Evolutionary conservation across 2,797 vertebrate genomes (phyloP), one percentile per base, ranked within the genome.

Genomic region (Brotula barbata): DNA sequence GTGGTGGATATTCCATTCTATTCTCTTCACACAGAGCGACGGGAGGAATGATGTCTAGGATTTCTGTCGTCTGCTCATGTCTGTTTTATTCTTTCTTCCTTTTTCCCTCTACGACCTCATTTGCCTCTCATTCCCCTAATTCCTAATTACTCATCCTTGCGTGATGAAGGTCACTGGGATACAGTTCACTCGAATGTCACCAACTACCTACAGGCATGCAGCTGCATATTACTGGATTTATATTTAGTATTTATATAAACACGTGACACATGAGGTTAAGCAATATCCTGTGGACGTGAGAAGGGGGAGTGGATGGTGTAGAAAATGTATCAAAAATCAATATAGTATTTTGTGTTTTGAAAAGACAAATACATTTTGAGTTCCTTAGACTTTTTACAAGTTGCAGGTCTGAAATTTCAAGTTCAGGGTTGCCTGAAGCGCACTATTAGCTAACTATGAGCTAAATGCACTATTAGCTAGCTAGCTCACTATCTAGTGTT

Each of bases 131-230:
- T 44, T 51, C 21, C 8, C 33, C 28, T 73, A 58, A 85, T 80
- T 73, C 60, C 65, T 73, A 64, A 77, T 63, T 71, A 51, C 50
- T 64, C 55, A 19, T 11, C 58, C 55, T n/a, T 51, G 61, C 66
- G 53, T 64, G 52, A 58, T 33, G 13, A 54, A 55, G 78, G 74
- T 80, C 68, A 69, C 9, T 5, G 10, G 69, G 52, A 6, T 39
- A 5, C 0, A 2, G 64, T 73, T 79, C 73, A 63, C 57, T 58
- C 53, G 53, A 55, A 33, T 47, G 78, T 71, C 67, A 68, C 48
- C 68, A 64, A 48, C 47, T 56, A 64, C 61, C 77, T 68, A 28
- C 33, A 50, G 72, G 39, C 68, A 62, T 57, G 46, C 10, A 49
- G 36, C 10, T 0, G 17, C 66, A 74, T 65, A 77, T 61, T 64